Conservation (phyloP, 2,113 vertebrate genomes). For the Rana temporaria region DNA sequence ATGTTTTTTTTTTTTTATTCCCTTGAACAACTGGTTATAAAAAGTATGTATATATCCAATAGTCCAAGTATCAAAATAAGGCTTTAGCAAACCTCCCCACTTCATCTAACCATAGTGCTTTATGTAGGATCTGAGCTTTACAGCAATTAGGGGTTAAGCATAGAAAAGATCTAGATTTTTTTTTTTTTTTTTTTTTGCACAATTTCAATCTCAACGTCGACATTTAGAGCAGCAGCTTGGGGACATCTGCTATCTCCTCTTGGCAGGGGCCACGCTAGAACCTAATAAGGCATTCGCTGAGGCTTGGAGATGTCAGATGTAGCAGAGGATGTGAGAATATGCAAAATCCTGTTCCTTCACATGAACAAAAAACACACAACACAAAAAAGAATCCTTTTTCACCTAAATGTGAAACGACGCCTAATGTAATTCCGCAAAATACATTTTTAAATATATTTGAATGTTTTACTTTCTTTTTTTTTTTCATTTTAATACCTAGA, state of each 20-base stretch:
- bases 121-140: not conserved
- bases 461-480: not conserved
- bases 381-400: not conserved
- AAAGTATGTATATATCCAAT: no score
- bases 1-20: no score
- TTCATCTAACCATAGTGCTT: no score
- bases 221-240: constrained; percentile 29
- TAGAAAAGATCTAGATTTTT: not conserved
- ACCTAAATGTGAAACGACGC: not conserved
- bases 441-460: not conserved
- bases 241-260: constrained; percentile 49
- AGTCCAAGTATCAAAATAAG: no score
- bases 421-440: not conserved
- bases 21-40: no score
- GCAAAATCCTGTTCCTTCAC: constrained; percentile 30
- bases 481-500: not conserved
- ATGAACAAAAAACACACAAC: not conserved
- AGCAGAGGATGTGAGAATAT: constrained; percentile 49
- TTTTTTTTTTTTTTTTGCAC: constrained; percentile 30
- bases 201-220: constrained; percentile 16
- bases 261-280: constrained; percentile 40
- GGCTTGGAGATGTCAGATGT: constrained; percentile 52
- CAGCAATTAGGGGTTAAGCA: constrained; percentile 9
- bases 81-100: no score
- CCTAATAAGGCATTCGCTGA: constrained; percentile 53